These are phyloP conservation scores for Leuciscus idus DNA, from an alignment of 2,113 vertebrate species.

Conservation along the genomic window DNA sequence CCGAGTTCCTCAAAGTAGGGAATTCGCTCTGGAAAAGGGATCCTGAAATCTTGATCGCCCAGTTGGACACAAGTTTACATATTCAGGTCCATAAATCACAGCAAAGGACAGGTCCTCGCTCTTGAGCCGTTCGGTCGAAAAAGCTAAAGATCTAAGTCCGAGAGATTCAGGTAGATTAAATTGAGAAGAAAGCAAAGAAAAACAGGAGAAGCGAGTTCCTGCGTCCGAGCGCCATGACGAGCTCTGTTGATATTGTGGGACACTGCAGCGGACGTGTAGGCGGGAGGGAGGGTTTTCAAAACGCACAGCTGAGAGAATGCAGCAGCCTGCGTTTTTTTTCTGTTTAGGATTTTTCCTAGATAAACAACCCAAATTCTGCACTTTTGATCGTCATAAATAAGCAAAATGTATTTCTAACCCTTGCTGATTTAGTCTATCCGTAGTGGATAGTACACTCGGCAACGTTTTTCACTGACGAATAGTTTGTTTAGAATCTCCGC, in stretches of 20 bases:
- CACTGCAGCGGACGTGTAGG: background rate
- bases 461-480: background rate
- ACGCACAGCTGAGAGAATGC: background rate
- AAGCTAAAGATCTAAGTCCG: background rate
- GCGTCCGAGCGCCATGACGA: slow-evolving; percentile 73
- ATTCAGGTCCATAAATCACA: background rate
- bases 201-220: slow-evolving; percentile 57
- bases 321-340: too few relatives aligned
- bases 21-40: slow-evolving; percentile 45
- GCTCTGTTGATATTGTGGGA: slow-evolving; percentile 59
- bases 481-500: slow-evolving; percentile 39
- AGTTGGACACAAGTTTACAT: slow-evolving; percentile 30
- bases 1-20: slow-evolving; percentile 52
- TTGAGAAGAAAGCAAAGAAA: slow-evolving; percentile 42
- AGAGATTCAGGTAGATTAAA: background rate
- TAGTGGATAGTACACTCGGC: background rate
- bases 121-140: background rate
- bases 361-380: background rate
- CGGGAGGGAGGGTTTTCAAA: slow-evolving; percentile 47
- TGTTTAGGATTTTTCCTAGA: background rate
- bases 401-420: background rate
- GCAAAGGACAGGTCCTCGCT: background rate
- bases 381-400: background rate
- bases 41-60: slow-evolving; percentile 31
- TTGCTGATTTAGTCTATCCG: background rate